Percentiles rank a stretch among this genome's conserved stretches.
Evolutionary conservation across 2,113 vertebrate genomes (phyloP).

Genomic region (Dromas ardeola): DNA sequence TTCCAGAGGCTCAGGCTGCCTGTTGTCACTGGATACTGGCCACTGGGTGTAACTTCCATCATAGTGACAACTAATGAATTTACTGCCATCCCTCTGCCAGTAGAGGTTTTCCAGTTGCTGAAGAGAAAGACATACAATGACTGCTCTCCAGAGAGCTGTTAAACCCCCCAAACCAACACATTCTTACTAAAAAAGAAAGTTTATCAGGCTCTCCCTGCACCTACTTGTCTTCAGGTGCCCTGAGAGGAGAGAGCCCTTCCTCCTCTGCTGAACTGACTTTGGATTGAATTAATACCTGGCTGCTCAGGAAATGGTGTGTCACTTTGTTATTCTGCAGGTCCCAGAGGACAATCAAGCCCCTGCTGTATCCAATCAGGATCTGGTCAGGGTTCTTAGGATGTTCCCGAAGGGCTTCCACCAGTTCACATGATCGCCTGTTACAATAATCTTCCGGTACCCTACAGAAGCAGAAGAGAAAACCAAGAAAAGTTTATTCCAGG

Average conservation of each 20-base stretch:
- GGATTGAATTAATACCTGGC: constrained; percentile 79
- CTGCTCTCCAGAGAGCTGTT: background rate
- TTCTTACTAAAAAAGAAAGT: background rate
- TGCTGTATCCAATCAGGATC: constrained; percentile 91
- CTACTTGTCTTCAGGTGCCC: background rate
- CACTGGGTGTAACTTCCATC: constrained; percentile 93
- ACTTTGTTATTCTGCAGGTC: constrained; percentile 79
- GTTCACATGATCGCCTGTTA: constrained; percentile 86
- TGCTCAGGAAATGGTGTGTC: constrained; percentile 84
- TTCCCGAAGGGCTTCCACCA: constrained; percentile 90
- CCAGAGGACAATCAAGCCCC: constrained; percentile 92
- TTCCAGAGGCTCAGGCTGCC: constrained; percentile 80
- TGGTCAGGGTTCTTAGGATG: constrained; percentile 85
- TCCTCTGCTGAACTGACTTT: background rate
- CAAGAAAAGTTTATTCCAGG: background rate
- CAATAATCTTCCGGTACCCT: constrained; percentile 89
- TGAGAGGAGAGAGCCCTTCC: background rate
- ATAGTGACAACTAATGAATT: constrained; percentile 91
- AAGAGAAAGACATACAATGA: background rate
- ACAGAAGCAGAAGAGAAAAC: background rate
- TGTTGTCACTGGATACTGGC: constrained; percentile 74
- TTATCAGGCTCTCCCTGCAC: background rate
- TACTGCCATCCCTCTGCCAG: constrained; percentile 89
- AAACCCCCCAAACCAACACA: background rate
- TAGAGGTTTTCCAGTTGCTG: constrained; percentile 93